Conservation (phyloP, 2,888 invertebrate species). For the Brenthis hecate region DNA sequence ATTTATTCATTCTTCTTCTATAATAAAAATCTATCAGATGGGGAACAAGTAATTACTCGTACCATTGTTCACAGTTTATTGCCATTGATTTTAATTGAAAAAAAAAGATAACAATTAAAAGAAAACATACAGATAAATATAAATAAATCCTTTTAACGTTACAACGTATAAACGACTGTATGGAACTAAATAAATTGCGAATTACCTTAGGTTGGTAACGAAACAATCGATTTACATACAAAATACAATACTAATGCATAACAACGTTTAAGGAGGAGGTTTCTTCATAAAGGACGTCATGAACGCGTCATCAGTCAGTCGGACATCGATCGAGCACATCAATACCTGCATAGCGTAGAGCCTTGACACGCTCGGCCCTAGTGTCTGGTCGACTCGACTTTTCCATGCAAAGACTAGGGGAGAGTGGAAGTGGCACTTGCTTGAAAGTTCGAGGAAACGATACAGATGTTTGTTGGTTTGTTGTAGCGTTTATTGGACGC, state of each 20-base stretch:
- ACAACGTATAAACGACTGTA: too few relatives aligned
- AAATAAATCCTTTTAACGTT: too few relatives aligned
- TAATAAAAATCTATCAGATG: too few relatives aligned
- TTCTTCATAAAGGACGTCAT: slow-evolving; percentile 44
- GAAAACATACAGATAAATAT: too few relatives aligned
- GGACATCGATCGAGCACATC: slow-evolving; percentile 54
- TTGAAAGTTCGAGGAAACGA: slow-evolving; percentile 1
- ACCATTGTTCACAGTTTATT: too few relatives aligned
- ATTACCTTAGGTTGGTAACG: neutral
- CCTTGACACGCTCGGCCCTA: slow-evolving; percentile 58
- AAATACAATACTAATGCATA: neutral
- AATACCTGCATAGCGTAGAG: slow-evolving; percentile 69
- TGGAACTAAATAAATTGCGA: too few relatives aligned
- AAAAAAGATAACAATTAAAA: too few relatives aligned
- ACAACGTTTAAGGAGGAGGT: slow-evolving; percentile 5
- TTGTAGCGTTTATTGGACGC: too few relatives aligned
- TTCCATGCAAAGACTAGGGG: neutral
- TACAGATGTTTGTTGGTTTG: neutral
- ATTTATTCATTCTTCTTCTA: too few relatives aligned
- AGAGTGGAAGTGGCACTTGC: slow-evolving; percentile 12
- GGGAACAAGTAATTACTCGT: too few relatives aligned
- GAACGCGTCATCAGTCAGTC: slow-evolving; percentile 49
- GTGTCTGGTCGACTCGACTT: slow-evolving; percentile 22
- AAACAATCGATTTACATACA: neutral
- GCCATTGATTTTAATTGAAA: too few relatives aligned